Base-by-base conservation (phyloP, 2,888 invertebrate genomes). In the Diabrotica balteata region DNA sequence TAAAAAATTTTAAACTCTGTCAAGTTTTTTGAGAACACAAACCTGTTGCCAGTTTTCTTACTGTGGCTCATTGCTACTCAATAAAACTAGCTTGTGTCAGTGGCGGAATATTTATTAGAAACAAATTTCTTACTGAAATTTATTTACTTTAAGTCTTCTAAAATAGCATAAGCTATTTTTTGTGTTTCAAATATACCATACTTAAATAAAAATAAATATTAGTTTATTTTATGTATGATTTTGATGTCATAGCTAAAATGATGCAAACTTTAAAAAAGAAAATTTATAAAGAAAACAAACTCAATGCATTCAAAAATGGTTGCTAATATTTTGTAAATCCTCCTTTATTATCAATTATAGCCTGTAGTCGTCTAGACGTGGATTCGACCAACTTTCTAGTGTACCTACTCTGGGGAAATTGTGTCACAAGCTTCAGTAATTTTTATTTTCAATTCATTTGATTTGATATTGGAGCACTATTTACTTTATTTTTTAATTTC, bases 351-450 rank as follows among this genome's bases (percentile, higher is more conserved):
- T 50, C 4, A 50, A 50, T 50, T 10, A 50, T 2, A n/a, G 50
- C 50, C n/a, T 50, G n/a, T 50, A 50, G 50, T 50, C 50, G 8
- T 50, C 50, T 50, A n/a, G 50, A 2, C 46, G 2, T 46, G 1
- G 46, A 46, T 1, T 46, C 2, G 2, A 46, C 46, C 9, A 46
- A 46, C 11, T 50, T 50, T 7, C 1, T 50, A 50, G 10, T 50
- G n/a, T 50, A 50, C n/a, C n/a, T n/a, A n/a, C 50, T 50, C 50
- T n/a, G 50, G 2, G 50, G 7, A 50, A 50, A 50, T 50, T 50
- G n/a, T n/a, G 11, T 8, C n/a, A 3, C n/a, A 50, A 10, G 11
- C 50, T 50, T 50, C 50, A 50, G 50, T 50, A 50, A n/a, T 50
- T 50, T 50, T 50, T 50, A 50, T 5, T 50, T 50, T 50, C n/a